Percentiles rank a stretch among this genome's conserved stretches.
phyloP scores from a whole-genome alignment of 2,797 vertebrate genomes.

The Mareca penelope region DNA sequence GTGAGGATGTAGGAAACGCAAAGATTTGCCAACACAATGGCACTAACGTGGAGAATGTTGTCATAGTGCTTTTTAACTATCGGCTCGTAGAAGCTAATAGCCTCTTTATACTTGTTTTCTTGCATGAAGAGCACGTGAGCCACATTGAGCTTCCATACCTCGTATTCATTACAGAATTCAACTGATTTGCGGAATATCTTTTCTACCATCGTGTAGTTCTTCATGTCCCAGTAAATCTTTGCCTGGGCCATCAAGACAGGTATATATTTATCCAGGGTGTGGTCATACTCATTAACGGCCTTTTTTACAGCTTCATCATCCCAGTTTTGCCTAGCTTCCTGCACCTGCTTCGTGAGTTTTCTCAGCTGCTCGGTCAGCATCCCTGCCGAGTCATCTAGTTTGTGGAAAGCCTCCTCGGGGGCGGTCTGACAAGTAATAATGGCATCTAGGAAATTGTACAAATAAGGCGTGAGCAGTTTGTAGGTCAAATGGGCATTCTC shows the following conservation, averaged over 20 bases:
- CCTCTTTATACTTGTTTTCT: conserved; percentile 94
- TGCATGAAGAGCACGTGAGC: conserved; percentile 98
- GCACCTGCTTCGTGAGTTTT: conserved; percentile 89
- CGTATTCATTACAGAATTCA: conserved; percentile 92
- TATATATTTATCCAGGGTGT: conserved; percentile 90
- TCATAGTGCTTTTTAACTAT: conserved; percentile 96
- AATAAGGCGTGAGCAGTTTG: conserved; percentile 91
- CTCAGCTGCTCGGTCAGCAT: conserved; percentile 89
- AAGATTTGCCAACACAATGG: conserved; percentile 94
- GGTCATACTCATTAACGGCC: conserved; percentile 87
- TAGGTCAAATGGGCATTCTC: conserved; percentile 96
- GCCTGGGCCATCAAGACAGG: conserved; percentile 96
- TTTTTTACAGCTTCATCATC: conserved; percentile 88
- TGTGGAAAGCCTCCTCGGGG: conserved; percentile 94
- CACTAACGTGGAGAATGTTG: conserved; percentile 91
- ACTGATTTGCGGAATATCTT: conserved; percentile 94
- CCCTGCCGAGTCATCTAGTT: conserved; percentile 89
- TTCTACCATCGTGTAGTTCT: conserved; percentile 94
- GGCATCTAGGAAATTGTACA: conserved; percentile 93
- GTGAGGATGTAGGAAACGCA: conserved; percentile 98
- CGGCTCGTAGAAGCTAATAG: conserved; percentile 94
- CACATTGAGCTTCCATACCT: conserved; percentile 95
- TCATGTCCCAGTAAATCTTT: conserved; percentile 96
- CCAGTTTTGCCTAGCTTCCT: conserved; percentile 84
- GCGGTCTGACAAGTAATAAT: conserved; percentile 92